Conservation (phyloP, 2,888 invertebrate species). For the Phaedon cochleariae region DNA sequence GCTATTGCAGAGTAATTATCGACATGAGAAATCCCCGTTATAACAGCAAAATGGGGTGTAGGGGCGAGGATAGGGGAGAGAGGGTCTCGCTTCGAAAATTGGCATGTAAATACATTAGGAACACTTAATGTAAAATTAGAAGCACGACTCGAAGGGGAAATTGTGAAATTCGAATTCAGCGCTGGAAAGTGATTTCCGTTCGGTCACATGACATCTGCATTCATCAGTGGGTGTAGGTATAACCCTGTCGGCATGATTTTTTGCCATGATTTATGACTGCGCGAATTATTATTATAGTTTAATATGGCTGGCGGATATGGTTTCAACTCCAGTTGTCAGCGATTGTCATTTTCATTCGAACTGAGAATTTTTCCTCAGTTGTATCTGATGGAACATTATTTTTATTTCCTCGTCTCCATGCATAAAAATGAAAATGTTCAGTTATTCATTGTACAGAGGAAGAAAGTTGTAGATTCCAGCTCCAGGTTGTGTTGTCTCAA, state of each 20-base stretch:
- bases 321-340: too few relatives aligned
- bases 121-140: conserved; percentile 58
- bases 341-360: too few relatives aligned
- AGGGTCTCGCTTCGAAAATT: conserved; percentile 47
- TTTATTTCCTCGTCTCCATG: too few relatives aligned
- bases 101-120: conserved; percentile 59
- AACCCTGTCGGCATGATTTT: conserved; percentile 6
- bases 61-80: conserved; percentile 10
- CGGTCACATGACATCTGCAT: conserved; percentile 53
- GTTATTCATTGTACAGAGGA: too few relatives aligned
- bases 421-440: too few relatives aligned
- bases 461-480: too few relatives aligned
- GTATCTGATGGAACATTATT: too few relatives aligned
- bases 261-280: conserved; percentile 14
- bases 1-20: conserved; percentile 18
- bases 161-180: conserved; percentile 61
- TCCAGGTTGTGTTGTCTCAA: too few relatives aligned
- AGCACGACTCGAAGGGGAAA: conserved; percentile 60
- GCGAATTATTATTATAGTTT: neutral
- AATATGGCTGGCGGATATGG: neutral
- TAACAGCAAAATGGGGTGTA: conserved; percentile 5
- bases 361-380: too few relatives aligned
- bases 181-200: conserved; percentile 57
- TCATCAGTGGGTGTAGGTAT: conserved; percentile 39
- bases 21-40: conserved; percentile 19